Conservation (phyloP, 2,888 invertebrate genomes). For the Orthosia cruda region DNA sequence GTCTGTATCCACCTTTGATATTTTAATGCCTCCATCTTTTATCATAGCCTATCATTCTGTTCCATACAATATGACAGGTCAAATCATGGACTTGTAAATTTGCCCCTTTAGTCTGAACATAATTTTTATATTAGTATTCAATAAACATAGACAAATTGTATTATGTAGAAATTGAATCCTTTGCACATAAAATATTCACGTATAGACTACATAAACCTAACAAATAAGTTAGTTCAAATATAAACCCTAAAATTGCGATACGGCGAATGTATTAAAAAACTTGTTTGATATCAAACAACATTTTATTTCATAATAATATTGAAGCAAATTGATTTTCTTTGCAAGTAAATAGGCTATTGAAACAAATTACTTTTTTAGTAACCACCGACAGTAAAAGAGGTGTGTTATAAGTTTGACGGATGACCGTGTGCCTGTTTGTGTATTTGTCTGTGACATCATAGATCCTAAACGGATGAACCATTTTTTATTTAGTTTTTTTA, state of each 20-base stretch:
- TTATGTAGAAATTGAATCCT: neutral
- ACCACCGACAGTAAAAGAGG: too few species aligned
- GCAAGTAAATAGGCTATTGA: neutral
- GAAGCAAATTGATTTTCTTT: slow-evolving; percentile 17
- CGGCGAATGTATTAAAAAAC: slow-evolving; percentile 18
- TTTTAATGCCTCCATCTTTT: too few species aligned
- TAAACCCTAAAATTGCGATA: neutral
- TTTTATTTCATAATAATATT: slow-evolving; percentile 11
- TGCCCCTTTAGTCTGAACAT: neutral
- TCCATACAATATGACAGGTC: too few species aligned
- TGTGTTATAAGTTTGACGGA: too few species aligned
- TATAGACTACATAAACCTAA: neutral
- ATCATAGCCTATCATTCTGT: too few species aligned
- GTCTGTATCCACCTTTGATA: too few species aligned
- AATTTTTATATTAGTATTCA: neutral
- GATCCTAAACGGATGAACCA: too few species aligned
- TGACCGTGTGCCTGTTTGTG: too few species aligned
- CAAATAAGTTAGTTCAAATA: slow-evolving; percentile 19
- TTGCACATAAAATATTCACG: slow-evolving; percentile 20
- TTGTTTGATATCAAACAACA: slow-evolving; percentile 40
- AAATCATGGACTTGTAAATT: too few species aligned
- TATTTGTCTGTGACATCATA: too few species aligned
- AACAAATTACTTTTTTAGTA: slow-evolving; percentile 10
- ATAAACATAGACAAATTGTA: neutral
- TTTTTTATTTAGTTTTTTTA: too few species aligned